Evolutionary conservation across 2,797 vertebrate species (phyloP).

Genomic region (Microctenopoma steveboyesi): DNA sequence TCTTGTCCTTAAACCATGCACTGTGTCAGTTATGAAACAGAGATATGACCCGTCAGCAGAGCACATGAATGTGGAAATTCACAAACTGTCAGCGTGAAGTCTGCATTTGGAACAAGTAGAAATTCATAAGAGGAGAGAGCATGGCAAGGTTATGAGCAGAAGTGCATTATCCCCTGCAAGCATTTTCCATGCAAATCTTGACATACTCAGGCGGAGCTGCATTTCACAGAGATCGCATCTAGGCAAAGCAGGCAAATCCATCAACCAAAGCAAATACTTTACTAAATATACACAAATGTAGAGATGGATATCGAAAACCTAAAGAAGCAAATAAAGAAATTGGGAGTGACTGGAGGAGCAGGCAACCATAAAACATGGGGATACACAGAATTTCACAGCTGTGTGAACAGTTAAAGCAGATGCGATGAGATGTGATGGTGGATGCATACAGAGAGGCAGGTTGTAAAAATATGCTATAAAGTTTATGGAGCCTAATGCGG

Average conservation of each 20-base stretch:
- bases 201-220: conserved; percentile 36
- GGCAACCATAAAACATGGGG: conserved; percentile 79
- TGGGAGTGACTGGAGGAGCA: conserved; percentile 72
- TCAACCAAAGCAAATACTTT: conserved; percentile 70
- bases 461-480: conserved; percentile 85
- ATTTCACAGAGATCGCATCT: conserved; percentile 47
- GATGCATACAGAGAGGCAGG: conserved; percentile 81
- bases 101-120: conserved; percentile 35
- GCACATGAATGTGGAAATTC: conserved; percentile 15
- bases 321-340: conserved; percentile 79
- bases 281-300: conserved; percentile 75
- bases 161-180: conserved; percentile 45
- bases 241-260: conserved; percentile 47
- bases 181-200: conserved; percentile 45
- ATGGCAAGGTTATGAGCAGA: conserved; percentile 49
- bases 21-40: conserved; percentile 17
- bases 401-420: conserved; percentile 84
- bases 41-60: conserved; percentile 14
- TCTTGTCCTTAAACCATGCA: conserved; percentile 14
- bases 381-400: conserved; percentile 83
- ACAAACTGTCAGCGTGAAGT: conserved; percentile 36
- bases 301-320: conserved; percentile 64
- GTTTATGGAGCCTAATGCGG: conserved; percentile 85
- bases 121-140: conserved; percentile 33
- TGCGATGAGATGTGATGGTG: conserved; percentile 78